Evolutionary conservation across 2,888 invertebrate genomes (phyloP).

Genomic region (Troides aeacus): DNA sequence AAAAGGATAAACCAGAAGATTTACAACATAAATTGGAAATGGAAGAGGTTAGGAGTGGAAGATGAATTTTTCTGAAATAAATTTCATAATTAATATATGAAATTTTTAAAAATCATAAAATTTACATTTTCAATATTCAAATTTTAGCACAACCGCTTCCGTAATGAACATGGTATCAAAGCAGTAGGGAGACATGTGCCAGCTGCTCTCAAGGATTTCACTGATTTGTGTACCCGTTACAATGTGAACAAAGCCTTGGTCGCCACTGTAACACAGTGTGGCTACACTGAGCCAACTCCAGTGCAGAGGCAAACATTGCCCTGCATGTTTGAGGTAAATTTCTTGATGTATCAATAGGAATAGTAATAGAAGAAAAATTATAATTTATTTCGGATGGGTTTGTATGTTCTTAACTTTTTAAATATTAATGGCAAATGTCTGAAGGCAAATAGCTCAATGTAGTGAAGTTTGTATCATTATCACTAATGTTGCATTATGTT

Average conservation of each 20-base stretch:
- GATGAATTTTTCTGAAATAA: background rate
- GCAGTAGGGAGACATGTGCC: conserved; percentile 90
- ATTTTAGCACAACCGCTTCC: conserved; percentile 84
- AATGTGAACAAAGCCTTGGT: conserved; percentile 81
- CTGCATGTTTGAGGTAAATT: conserved; percentile 86
- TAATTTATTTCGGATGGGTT: too few species aligned
- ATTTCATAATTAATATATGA: background rate
- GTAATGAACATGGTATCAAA: conserved; percentile 88
- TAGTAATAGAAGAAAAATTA: too few species aligned
- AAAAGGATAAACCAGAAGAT: conserved; percentile 65
- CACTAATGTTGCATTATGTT: too few species aligned
- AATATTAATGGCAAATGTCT: too few species aligned
- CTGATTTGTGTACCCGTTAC: conserved; percentile 80
- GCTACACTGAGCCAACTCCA: conserved; percentile 89
- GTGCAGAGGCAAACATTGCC: conserved; percentile 97
- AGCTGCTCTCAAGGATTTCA: conserved; percentile 85
- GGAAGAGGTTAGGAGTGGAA: conserved; percentile 54
- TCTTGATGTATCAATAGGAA: background rate
- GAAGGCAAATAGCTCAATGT: too few species aligned
- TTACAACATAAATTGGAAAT: conserved; percentile 71
- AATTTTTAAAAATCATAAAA: background rate
- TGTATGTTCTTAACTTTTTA: too few species aligned
- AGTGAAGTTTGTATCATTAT: too few species aligned
- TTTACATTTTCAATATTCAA: background rate
- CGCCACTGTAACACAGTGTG: conserved; percentile 84